Evolutionary conservation across 2,888 invertebrate species (phyloP), one percentile per base, ranked within the genome.

Genomic region (Diloba caeruleocephala): DNA sequence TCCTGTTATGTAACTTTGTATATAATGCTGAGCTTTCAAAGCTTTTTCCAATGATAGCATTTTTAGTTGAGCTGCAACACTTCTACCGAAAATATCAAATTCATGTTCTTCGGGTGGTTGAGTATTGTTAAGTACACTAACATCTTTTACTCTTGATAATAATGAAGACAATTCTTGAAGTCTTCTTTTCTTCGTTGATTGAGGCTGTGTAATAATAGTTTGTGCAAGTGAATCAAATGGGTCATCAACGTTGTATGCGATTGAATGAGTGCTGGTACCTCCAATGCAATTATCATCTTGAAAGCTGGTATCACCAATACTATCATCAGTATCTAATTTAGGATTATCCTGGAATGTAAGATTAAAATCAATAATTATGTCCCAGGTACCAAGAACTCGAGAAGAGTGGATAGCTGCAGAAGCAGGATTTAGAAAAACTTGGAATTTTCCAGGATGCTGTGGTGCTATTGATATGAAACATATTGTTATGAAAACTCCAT

Each of bases 51-150:
- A 12, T 0, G 64, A 50, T 26, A 66, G 19, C 28, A 49, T 45
- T 42, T 57, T 66, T 8, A 66, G 42, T 13, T 65, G 65, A 15
- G 61, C 66, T 0, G 53, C 61, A 41, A 66, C 39, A 23, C 65
- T 54, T 23, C 52, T 29, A 1, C 65, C 65, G 13, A 66, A 66
- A 5, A 61, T 49, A 14, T 66, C 57, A 29, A 66, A 66, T 28
- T 66, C 66, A 21, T 61, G 44, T 6, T 59, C 58, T 7, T 42
- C 37, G 8, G 33, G 31, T 17, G 38, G 51, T 10, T 15, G 33
- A 21, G 38, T n/a, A 21, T 32, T 43, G 10, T 36, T 38, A 1
- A 42, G 7, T 7, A 17, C 28, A 14, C 41, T 42, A 2, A 48
- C 37, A 28, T 55, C 56, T 33, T 57, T 57, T 1, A 57, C 56